Evolutionary conservation across 2,797 vertebrate species (phyloP).

Genomic region (Lepilemur ruficaudatus): DNA sequence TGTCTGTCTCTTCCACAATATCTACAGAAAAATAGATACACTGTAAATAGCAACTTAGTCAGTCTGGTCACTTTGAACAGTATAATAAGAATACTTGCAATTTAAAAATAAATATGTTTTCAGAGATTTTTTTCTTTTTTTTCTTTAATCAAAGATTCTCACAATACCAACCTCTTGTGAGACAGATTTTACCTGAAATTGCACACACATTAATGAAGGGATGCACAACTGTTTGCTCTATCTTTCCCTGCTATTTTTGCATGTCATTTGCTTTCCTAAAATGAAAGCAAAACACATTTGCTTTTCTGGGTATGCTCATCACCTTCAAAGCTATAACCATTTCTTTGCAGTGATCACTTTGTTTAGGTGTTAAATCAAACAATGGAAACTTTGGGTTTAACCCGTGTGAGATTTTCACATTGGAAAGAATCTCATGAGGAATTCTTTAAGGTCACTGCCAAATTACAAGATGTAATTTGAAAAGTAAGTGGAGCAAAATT

Average conservation of each 20-base stretch:
- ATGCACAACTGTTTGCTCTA: slow-evolving; percentile 81
- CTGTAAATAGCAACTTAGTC: neutral
- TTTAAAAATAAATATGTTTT: slow-evolving; percentile 55
- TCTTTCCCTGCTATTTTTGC: slow-evolving; percentile 79
- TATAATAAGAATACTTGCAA: slow-evolving; percentile 44
- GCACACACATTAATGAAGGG: slow-evolving; percentile 65
- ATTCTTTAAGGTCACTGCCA: slow-evolving; percentile 35
- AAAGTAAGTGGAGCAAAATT: slow-evolving; percentile 65
- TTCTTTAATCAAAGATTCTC: neutral
- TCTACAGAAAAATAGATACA: neutral
- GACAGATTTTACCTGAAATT: slow-evolving; percentile 51
- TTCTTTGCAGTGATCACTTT: slow-evolving; percentile 64
- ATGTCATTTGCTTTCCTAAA: slow-evolving; percentile 75
- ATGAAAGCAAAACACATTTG: slow-evolving; percentile 80
- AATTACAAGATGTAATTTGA: slow-evolving; percentile 56
- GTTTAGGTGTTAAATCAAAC: slow-evolving; percentile 67
- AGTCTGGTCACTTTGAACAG: slow-evolving; percentile 33
- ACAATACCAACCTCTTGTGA: neutral
- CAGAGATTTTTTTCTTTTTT: slow-evolving; percentile 15
- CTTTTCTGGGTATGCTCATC: slow-evolving; percentile 78
- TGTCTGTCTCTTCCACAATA: neutral
- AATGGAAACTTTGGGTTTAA: slow-evolving; percentile 44
- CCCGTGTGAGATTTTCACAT: slow-evolving; percentile 55
- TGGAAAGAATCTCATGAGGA: slow-evolving; percentile 54
- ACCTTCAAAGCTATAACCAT: slow-evolving; percentile 71